These are phyloP conservation scores for Gastrophryne carolinensis DNA, from an alignment of 2,797 vertebrate species.

Conservation along the genomic window DNA sequence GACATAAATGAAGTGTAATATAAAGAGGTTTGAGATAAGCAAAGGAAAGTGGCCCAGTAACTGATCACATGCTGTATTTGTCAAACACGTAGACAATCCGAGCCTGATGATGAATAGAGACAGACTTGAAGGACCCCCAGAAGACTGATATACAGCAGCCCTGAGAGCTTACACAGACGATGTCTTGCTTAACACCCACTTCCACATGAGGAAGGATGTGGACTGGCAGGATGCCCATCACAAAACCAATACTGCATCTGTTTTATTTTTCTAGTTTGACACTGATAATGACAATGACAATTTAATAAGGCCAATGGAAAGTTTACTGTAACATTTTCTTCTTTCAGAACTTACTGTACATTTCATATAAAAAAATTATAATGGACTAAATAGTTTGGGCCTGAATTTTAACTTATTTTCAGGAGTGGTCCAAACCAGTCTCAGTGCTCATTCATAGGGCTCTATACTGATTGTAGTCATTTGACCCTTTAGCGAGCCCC, in stretches of 20 bases:
- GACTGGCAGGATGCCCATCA: conserved; percentile 41
- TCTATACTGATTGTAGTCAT: no score
- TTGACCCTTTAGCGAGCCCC: no score
- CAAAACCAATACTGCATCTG: conserved; percentile 43
- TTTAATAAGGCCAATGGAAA: conserved; percentile 9
- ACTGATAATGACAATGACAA: conserved; percentile 13
- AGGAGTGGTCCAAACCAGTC: no score
- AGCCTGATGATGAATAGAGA: conserved; percentile 24
- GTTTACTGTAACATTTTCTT: neutral
- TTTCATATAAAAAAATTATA: no score
- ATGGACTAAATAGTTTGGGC: no score
- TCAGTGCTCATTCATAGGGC: no score
- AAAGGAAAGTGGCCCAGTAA: neutral
- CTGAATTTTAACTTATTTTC: no score
- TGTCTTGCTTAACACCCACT: conserved; percentile 36
- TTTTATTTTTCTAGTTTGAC: conserved; percentile 40
- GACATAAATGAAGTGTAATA: no score
- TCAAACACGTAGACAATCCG: conserved; percentile 17
- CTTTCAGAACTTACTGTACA: neutral
- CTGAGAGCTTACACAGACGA: conserved; percentile 40
- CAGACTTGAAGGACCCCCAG: conserved; percentile 7
- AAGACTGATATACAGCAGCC: conserved; percentile 4
- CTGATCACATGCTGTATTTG: neutral
- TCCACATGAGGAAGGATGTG: conserved; percentile 48
- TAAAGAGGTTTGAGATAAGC: no score